Evolutionary conservation across 2,888 invertebrate species (phyloP), one percentile per base, ranked within the genome.

Genomic region (Scaptomyza flava): DNA sequence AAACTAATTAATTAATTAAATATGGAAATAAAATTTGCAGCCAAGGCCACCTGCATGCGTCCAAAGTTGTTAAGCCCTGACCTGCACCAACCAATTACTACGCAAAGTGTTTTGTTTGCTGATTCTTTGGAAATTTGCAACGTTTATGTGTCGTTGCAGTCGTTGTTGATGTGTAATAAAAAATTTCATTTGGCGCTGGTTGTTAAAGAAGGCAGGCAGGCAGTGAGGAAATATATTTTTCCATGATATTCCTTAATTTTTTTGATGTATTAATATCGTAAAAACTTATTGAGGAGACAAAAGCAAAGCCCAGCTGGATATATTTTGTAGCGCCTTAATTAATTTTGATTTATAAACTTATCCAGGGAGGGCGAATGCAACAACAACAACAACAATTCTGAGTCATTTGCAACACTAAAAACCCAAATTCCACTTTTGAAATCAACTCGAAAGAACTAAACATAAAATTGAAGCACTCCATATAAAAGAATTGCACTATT

Each of bases 1-100:
- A 72, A 76, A 71, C 3, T 27, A 27, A 27, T 70, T 65, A 84
- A 84, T 86, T 81, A 77, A 86, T 86, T 74, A 84, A 83, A 77
- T 86, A 83, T 86, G 81, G 79, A 79, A 79, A 83, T 73, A 68
- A 73, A 63, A 78, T 61, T 73, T 53, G 20, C 54, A 30, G 14
- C 52, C 43, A 41, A 41, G 33, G 33, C 34, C 70, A 79, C 72
- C 64, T 73, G 68, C 43, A 48, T 43, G 56, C 27, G 12, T 30
- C 27, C 38, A 45, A 45, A 8, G 33, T n/a, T 34, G 8, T 14
- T 11, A 12, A 27, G 27, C 33, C 27, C 27, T 27, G 27, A 3
- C 27, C 27, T 27, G 27, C 4, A 27, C 4, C 27, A 27, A 27
- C 27, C 27, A 6, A 27, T 27, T 27, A 23, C 23, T 23, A 23